Evolutionary conservation across 2,888 invertebrate species (phyloP), one percentile per base, ranked within the genome.

Genomic region (Drosophila gaucha): DNA sequence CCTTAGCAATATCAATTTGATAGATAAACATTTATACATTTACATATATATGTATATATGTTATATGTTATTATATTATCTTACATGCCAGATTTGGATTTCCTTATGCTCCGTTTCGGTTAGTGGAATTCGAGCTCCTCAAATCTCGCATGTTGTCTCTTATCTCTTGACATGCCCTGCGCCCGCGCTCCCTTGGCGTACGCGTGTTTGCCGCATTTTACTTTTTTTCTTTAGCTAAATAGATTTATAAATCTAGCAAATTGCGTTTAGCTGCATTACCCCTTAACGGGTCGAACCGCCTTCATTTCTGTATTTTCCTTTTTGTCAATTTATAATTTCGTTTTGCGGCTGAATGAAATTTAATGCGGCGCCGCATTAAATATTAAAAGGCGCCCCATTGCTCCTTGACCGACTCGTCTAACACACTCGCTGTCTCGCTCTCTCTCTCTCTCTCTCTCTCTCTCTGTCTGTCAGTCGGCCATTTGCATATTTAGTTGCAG

Each of bases 401-500:
- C 24, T 49, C 8, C 16, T 26, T 18, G 54, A 30, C 36, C 22
- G 14, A 18, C 9, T 26, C 20, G 18, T 5, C 41, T 14, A 24
- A 14, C 14, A 10, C 14, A 14, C 24, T 9, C 10, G 2, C 20
- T 20, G 5, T 6, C 22, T 39, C 22, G 4, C 4, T 9, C 31
- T 24, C n/a, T 39, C 30, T 16, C 9, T 50, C 35, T 12, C 4
- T 12, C 36, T 3, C 14, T n/a, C 35, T 35, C 26, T 49, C 49
- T 31, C 12, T n/a, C 14, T 30, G 28, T 8, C 58, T 33, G 51
- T 35, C 49, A 33, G 24, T 38, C 31, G 60, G 63, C 63, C 51
- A 82, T 80, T 80, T 80, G 83, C 80, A 80, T 80, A 82, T 71
- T 74, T 71, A 52, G 67, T 30, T 55, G 67, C 71, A 63, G 52